A percentile compares a stretch with the other conserved stretches of the same genome.
Conservation (phyloP, 2,113 vertebrate species). For the Tautogolabrus adspersus region DNA sequence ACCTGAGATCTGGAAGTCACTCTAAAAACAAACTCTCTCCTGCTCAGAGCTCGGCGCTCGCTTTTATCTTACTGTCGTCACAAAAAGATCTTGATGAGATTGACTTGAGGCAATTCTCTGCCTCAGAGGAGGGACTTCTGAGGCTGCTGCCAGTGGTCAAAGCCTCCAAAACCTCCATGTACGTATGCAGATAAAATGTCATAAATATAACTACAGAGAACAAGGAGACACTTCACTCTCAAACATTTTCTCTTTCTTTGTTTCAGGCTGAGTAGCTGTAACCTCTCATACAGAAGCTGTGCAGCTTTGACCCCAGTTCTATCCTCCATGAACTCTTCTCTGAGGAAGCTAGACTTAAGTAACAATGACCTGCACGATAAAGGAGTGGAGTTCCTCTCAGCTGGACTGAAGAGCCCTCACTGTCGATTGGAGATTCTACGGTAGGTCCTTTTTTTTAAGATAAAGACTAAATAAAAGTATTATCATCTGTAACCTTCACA, state of each 20-base stretch:
- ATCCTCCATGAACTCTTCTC: not conserved
- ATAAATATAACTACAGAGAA: not conserved
- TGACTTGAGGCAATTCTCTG: slow-evolving; percentile 44
- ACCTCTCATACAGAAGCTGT: slow-evolving; percentile 32
- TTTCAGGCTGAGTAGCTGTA: slow-evolving; percentile 43
- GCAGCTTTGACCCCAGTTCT: slow-evolving; percentile 21
- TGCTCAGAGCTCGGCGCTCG: slow-evolving; percentile 51
- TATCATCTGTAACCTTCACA: not conserved
- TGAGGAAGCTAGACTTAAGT: slow-evolving; percentile 54
- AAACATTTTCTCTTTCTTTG: not conserved
- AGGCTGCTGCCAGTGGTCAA: slow-evolving; percentile 41
- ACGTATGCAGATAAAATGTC: not conserved
- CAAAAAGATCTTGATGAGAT: slow-evolving; percentile 33
- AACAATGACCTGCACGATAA: slow-evolving; percentile 28
- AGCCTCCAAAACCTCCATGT: slow-evolving; percentile 45
- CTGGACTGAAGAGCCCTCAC: slow-evolving; percentile 27
- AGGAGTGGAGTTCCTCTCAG: slow-evolving; percentile 27
- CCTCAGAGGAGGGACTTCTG: slow-evolving; percentile 41
- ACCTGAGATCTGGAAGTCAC: not conserved
- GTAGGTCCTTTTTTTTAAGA: slow-evolving; percentile 9
- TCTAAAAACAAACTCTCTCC: slow-evolving; percentile 13
- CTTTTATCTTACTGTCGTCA: slow-evolving; percentile 51
- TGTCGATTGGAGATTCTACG: slow-evolving; percentile 43
- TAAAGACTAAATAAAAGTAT: no score
- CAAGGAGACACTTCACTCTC: not conserved